A percentile compares a stretch with the other conserved stretches of the same genome.
These are phyloP conservation scores for Dreissena rostriformis DNA, from an alignment of 1,140 invertebrate species.

Conservation along the genomic window DNA sequence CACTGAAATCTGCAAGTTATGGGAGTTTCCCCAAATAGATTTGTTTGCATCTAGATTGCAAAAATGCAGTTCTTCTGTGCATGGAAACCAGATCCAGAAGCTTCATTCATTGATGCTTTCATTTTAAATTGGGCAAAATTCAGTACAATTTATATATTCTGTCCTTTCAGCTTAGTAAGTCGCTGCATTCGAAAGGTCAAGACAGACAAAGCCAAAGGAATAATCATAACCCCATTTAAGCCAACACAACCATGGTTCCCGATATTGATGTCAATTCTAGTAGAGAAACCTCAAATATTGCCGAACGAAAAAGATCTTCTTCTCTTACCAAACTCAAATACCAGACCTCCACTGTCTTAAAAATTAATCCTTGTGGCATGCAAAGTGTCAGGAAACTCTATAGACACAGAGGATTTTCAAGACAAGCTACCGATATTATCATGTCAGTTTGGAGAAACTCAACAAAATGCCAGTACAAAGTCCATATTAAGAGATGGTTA, in stretches of 20 bases:
- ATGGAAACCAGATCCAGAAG: constrained; percentile 54
- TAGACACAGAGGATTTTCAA: constrained; percentile 18
- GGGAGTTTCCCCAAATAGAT: constrained; percentile 29
- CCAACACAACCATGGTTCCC: constrained; percentile 31
- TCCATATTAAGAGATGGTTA: constrained; percentile 29
- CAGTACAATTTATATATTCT: constrained; percentile 48
- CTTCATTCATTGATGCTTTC: constrained; percentile 59
- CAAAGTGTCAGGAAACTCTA: constrained; percentile 18
- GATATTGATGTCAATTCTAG: constrained; percentile 8
- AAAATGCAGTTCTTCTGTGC: constrained; percentile 43
- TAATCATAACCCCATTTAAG: neutral
- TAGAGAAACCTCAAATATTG: constrained; percentile 1
- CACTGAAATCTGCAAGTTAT: neutral
- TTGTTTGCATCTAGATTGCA: constrained; percentile 59
- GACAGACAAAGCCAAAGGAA: constrained; percentile 7
- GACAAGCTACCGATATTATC: constrained; percentile 4
- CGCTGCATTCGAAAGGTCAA: neutral
- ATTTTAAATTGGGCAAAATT: constrained; percentile 46
- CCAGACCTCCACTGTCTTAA: neutral
- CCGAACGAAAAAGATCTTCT: constrained; percentile 15
- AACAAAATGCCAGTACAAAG: constrained; percentile 4
- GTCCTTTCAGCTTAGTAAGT: constrained; percentile 51
- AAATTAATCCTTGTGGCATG: constrained; percentile 20
- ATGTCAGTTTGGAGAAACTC: neutral
- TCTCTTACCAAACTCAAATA: constrained; percentile 7